Percentiles rank a stretch among this genome's conserved stretches.
phyloP scores from a whole-genome alignment of 2,888 invertebrate genomes.

The Esperia sulphurella region DNA sequence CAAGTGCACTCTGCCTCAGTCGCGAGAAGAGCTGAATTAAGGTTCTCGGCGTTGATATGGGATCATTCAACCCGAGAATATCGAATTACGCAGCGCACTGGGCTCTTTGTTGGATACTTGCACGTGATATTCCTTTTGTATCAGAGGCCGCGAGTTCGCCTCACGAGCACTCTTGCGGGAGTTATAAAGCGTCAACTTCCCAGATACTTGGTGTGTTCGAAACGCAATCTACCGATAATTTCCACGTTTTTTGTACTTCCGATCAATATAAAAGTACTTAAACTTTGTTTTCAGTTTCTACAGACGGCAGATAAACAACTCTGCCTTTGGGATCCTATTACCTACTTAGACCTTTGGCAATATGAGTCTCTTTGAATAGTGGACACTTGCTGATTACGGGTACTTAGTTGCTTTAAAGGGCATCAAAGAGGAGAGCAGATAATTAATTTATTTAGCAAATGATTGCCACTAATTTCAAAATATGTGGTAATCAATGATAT shows the following conservation, averaged over 20 bases:
- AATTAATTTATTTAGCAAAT: not conserved
- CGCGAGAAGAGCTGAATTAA: constrained; percentile 73
- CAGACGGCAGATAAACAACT: constrained; percentile 10
- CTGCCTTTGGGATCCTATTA: constrained; percentile 27
- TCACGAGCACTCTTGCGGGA: not conserved
- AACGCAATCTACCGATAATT: constrained; percentile 1
- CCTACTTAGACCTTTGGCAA: constrained; percentile 21
- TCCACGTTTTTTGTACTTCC: constrained; percentile 5
- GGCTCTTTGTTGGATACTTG: constrained; percentile 71
- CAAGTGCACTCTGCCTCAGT: constrained; percentile 73
- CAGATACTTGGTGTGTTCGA: constrained; percentile 4
- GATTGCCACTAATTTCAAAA: no score
- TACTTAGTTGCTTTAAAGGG: not conserved
- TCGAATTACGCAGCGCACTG: constrained; percentile 73
- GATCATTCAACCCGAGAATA: constrained; percentile 76
- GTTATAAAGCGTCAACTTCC: constrained; percentile 15
- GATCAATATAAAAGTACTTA: constrained; percentile 6
- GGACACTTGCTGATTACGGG: constrained; percentile 19
- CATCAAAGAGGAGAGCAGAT: not conserved
- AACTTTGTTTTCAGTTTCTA: constrained; percentile 9
- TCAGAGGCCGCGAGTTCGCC: constrained; percentile 21
- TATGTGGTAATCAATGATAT: no score
- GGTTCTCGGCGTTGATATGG: constrained; percentile 74
- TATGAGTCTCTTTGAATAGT: constrained; percentile 25
- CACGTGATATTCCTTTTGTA: constrained; percentile 71